Percentiles rank a stretch among this genome's conserved stretches.
Conservation (phyloP, 2,113 vertebrate genomes). For the Etheostoma spectabile region DNA sequence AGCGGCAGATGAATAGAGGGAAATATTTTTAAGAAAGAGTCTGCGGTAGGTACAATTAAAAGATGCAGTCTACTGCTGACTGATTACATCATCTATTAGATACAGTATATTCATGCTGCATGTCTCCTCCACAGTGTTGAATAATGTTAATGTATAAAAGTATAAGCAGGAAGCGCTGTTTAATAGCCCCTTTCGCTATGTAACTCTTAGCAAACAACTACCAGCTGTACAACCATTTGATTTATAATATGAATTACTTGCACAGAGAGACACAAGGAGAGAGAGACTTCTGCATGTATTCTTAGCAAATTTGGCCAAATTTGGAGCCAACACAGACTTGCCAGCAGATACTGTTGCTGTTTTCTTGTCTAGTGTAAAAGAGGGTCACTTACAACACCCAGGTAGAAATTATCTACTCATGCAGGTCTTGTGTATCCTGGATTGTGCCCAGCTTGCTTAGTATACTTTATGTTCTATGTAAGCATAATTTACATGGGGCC, state of each 20-base stretch:
- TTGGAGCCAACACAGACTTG: neutral
- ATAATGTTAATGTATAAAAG: conserved; percentile 1
- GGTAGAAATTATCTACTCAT: neutral
- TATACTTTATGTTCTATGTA: neutral
- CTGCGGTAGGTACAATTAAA: neutral
- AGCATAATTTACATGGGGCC: too few species aligned
- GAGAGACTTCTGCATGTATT: neutral
- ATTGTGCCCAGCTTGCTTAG: neutral
- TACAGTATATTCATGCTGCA: neutral
- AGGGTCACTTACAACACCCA: neutral
- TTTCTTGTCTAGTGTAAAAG: neutral
- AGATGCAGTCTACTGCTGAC: neutral
- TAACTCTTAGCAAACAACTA: too few species aligned
- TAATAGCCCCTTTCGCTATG: conserved; percentile 11
- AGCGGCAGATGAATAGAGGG: neutral
- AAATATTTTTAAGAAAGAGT: neutral
- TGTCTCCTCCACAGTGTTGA: neutral
- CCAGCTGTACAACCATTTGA: too few species aligned
- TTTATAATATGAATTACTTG: conserved; percentile 13
- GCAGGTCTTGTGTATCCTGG: neutral
- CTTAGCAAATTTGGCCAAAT: neutral
- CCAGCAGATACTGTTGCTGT: neutral
- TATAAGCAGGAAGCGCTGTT: neutral
- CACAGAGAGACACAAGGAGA: neutral
- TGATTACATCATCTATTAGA: neutral